Base-by-base conservation (phyloP, 2,888 invertebrate species). In the Lasioglossum calceatum region DNA sequence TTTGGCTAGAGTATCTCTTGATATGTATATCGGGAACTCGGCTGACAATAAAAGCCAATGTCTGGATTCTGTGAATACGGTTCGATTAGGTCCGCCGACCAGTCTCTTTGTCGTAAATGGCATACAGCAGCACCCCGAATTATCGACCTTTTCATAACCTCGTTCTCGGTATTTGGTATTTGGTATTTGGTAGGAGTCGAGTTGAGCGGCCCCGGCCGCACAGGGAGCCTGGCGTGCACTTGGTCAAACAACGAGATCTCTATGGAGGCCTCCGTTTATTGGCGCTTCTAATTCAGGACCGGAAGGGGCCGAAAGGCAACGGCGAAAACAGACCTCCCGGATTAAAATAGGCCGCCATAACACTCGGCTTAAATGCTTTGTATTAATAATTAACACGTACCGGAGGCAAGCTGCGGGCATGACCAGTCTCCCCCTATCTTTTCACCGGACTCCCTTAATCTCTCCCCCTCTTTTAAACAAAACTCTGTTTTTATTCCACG, bases 221-320 rank as follows among this genome's bases (percentile, higher is more conserved):
- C 79, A 79, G 79, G 81, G 83, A 77, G 82, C 71, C 89, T 87
- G 87, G 85, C 79, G 84, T 89, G 88, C 92, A 92, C 91, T 92
- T 92, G 92, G 90, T 92, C 91, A 92, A 92, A 92, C 92, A 92
- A 91, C 89, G 89, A 74, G 79, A 80, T 75, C 91, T 91, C 84
- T 91, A 88, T 90, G 78, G 87, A 75, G 86, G 82, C 74, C 82
- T 85, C 72, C 90, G 91, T 93, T 93, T 94, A 94, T 94, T 93
- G 92, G 93, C 93, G 92, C 91, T 93, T 94, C 94, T 94, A 94
- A 94, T 94, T 94, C 90, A 91, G 92, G 92, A 92, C 91, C 94
- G 94, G 94, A 94, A 94, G 93, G 93, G 93, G 92, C 91, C 93
- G 91, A 92, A 92, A 92, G 90, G 91, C 92, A 92, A 90, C 90